These are phyloP conservation scores for Ariopsis seemanni DNA, from an alignment of 2,113 vertebrate genomes.

Conservation along the genomic window DNA sequence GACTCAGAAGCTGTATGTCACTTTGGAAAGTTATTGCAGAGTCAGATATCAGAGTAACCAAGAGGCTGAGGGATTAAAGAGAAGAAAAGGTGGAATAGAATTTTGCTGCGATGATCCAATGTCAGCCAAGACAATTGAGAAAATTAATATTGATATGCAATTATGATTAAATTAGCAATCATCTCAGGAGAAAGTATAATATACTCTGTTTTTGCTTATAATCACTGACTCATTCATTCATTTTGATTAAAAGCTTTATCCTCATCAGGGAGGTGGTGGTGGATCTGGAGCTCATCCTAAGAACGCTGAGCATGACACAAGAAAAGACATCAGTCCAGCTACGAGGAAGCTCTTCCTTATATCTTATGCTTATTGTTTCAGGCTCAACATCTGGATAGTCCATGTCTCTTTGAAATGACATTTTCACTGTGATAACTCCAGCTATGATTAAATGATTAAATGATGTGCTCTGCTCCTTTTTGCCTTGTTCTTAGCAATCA, in stretches of 20 bases:
- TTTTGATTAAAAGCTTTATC: background rate
- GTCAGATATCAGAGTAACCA: conserved; percentile 12
- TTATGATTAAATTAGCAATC: background rate
- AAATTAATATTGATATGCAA: background rate
- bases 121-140: background rate
- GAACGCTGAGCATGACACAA: background rate
- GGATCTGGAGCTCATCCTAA: background rate
- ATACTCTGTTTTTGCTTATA: background rate
- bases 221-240: background rate
- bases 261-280: background rate
- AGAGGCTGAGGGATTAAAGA: background rate
- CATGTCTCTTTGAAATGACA: too few relatives aligned
- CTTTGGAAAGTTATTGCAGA: conserved; percentile 25
- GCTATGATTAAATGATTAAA: too few relatives aligned
- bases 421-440: background rate
- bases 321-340: background rate
- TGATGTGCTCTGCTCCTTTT: background rate
- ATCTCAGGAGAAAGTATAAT: background rate
- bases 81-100: background rate
- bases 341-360: background rate
- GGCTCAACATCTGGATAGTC: too few relatives aligned
- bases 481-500: background rate
- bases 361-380: background rate
- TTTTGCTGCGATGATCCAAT: background rate
- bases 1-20: conserved; percentile 25